These are phyloP conservation scores for Cryptoprocta ferox DNA, from an alignment of 2,797 vertebrate species.

Conservation along the genomic window DNA sequence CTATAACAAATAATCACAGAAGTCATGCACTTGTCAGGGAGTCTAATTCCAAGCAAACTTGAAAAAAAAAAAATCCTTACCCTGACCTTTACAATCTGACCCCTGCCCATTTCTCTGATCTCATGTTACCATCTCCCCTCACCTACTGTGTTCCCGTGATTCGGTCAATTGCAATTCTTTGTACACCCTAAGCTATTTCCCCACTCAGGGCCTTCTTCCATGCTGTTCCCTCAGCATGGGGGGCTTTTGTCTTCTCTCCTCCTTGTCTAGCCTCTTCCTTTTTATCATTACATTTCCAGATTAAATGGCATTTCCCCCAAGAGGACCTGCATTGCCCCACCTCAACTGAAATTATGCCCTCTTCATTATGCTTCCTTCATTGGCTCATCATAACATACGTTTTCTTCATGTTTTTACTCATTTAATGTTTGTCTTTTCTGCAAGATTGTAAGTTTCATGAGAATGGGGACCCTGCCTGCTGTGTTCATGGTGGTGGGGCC, in stretches of 20 bases:
- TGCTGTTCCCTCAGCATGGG: neutral
- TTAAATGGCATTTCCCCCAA: neutral
- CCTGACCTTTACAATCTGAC: accelerated
- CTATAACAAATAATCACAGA: neutral
- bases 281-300: neutral
- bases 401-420: neutral
- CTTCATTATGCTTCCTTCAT: neutral
- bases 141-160: neutral
- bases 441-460: neutral
- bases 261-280: neutral
- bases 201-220: neutral
- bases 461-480: neutral
- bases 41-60: neutral
- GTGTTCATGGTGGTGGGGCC: neutral
- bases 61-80: neutral
- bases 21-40: neutral
- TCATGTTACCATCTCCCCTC: neutral
- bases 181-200: neutral
- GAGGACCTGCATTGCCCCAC: neutral
- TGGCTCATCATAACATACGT: neutral
- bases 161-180: neutral
- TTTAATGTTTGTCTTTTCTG: neutral
- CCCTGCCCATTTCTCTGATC: neutral
- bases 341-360: neutral
- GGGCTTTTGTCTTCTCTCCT: neutral